phyloP scores from a whole-genome alignment of 2,888 invertebrate species.

The Teleiodes luculella region DNA sequence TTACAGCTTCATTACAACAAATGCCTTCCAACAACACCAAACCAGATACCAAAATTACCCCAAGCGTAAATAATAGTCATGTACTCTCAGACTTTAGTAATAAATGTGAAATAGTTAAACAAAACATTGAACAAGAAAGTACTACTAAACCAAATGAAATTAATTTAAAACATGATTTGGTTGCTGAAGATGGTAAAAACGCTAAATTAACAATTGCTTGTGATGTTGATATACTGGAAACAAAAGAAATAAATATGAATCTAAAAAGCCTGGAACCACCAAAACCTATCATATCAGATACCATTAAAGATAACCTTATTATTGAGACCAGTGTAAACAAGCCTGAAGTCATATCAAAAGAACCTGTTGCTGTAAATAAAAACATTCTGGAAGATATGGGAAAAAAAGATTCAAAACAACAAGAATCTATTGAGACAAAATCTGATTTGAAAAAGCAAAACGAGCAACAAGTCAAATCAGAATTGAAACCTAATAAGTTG shows the following conservation, averaged over 20 bases:
- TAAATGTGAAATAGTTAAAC: no score
- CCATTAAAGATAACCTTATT: not conserved
- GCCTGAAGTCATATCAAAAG: not conserved
- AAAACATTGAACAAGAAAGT: no score
- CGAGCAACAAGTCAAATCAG: not conserved
- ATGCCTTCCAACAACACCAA: not conserved
- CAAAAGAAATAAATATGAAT: no score
- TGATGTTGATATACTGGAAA: no score
- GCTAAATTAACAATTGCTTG: no score
- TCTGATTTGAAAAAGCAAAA: not conserved
- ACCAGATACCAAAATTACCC: not conserved
- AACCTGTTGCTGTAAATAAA: not conserved
- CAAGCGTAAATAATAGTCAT: no score
- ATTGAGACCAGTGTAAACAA: not conserved
- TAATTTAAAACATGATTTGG: no score
- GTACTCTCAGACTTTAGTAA: no score
- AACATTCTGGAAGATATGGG: not conserved
- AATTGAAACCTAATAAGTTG: constrained; percentile 12
- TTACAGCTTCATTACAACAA: not conserved
- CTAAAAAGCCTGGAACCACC: no score
- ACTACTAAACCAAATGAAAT: no score
- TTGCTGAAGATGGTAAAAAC: no score
- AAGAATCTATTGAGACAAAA: not conserved
- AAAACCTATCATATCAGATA: not conserved
- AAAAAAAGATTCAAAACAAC: not conserved